A percentile compares a stretch with the other conserved stretches of the same genome.
Evolutionary conservation across 2,113 vertebrate species (phyloP).

Genomic region (Carassius auratus): DNA sequence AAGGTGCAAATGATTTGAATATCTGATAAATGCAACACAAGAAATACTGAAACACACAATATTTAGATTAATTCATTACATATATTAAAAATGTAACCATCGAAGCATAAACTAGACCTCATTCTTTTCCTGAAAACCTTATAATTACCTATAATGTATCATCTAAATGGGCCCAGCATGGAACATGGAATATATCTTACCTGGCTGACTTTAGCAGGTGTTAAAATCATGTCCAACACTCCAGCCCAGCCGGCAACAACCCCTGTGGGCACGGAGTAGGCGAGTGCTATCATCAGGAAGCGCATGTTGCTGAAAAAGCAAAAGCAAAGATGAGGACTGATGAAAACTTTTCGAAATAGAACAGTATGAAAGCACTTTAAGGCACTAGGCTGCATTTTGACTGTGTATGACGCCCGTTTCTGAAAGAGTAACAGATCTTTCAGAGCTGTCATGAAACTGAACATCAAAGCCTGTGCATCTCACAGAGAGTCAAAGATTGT

Average conservation of each 20-base stretch:
- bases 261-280: constrained; percentile 92
- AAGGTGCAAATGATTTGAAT: neutral
- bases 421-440: constrained; percentile 21
- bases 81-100: too few relatives aligned
- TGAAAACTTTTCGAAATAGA: neutral
- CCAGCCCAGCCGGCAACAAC: constrained; percentile 95
- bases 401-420: neutral
- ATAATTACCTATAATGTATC: neutral
- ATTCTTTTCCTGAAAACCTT: neutral
- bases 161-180: neutral
- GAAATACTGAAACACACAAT: neutral
- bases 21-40: neutral
- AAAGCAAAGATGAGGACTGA: neutral
- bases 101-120: too few relatives aligned
- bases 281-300: constrained; percentile 95
- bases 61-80: neutral
- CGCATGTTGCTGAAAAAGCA: constrained; percentile 83
- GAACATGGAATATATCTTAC: constrained; percentile 71
- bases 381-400: constrained; percentile 4
- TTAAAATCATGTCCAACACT: constrained; percentile 94
- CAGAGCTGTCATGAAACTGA: constrained; percentile 17
- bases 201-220: constrained; percentile 91
- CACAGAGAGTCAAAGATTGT: constrained; percentile 7
- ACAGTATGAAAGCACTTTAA: neutral
- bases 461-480: constrained; percentile 27